phyloP scores from a whole-genome alignment of 2,113 vertebrate species.

The Rhinolophus sinicus region DNA sequence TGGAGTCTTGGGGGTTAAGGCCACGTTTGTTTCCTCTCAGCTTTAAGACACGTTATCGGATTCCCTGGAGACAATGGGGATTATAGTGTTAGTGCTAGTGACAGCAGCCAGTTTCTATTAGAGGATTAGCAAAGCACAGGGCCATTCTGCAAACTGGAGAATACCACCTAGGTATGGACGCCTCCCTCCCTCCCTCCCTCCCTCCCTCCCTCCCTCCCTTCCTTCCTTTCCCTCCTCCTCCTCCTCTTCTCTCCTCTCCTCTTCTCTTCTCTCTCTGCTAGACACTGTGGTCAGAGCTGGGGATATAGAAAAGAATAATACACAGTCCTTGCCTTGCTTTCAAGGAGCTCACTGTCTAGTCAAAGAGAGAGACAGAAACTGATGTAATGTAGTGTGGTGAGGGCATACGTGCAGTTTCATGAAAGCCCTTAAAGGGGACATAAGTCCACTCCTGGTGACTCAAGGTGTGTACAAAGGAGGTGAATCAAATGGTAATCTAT shows the following conservation, averaged over 20 bases:
- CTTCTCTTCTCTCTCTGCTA: neutral
- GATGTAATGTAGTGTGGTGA: neutral
- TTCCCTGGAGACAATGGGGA: neutral
- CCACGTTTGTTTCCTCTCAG: conserved; percentile 4
- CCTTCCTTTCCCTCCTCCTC: too few species aligned
- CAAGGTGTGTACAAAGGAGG: neutral
- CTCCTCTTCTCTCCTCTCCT: too few species aligned
- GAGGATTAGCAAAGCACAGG: neutral
- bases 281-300: neutral
- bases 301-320: conserved; percentile 5
- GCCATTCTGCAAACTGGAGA: neutral
- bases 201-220: too few species aligned
- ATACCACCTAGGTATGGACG: neutral
- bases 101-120: neutral
- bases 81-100: neutral
- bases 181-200: neutral
- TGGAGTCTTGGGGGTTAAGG: neutral
- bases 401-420: neutral
- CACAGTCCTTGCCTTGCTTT: neutral
- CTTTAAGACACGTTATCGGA: neutral
- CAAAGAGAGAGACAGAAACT: neutral
- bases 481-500: neutral
- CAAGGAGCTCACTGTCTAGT: neutral
- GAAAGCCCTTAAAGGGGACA: neutral
- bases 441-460: neutral